Evolutionary conservation across 2,113 vertebrate species (phyloP).

Genomic region (Chlorodrepanis virens): DNA sequence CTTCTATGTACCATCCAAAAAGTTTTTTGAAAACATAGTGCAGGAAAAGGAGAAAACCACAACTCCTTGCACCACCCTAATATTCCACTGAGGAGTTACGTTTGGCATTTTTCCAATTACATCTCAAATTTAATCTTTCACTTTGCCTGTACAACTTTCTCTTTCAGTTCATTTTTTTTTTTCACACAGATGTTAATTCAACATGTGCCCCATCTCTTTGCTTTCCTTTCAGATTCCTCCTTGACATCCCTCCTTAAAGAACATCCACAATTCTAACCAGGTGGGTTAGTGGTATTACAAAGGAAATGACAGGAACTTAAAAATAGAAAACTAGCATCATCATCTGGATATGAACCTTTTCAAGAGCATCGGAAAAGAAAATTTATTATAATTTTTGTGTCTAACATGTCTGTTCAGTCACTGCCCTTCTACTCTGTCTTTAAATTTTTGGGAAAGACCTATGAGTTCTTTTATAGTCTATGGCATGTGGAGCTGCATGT

Average conservation of each 20-base stretch:
- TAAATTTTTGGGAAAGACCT: not conserved
- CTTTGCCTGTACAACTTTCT: not conserved
- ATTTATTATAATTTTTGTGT: not conserved
- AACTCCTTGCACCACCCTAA: not conserved
- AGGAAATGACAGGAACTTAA: not conserved
- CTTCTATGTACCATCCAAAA: not conserved
- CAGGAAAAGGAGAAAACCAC: not conserved
- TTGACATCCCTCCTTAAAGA: not conserved
- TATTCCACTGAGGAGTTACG: not conserved
- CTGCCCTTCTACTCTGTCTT: not conserved
- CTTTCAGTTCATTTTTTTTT: not conserved
- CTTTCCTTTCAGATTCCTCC: not conserved
- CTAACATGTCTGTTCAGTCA: fast-evolving
- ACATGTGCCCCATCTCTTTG: fast-evolving
- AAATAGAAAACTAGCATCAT: not conserved
- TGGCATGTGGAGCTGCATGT: not conserved
- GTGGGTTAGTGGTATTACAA: not conserved
- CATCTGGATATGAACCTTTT: not conserved
- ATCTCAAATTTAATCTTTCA: not conserved
- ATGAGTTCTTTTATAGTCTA: not conserved
- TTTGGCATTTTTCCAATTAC: not conserved
- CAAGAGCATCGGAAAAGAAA: not conserved
- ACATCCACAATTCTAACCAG: not conserved
- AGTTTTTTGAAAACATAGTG: not conserved
- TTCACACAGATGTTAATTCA: not conserved